Percentiles rank a stretch among this genome's conserved stretches.
Evolutionary conservation across 2,113 vertebrate species (phyloP).

Genomic region (Onychostoma macrolepis): DNA sequence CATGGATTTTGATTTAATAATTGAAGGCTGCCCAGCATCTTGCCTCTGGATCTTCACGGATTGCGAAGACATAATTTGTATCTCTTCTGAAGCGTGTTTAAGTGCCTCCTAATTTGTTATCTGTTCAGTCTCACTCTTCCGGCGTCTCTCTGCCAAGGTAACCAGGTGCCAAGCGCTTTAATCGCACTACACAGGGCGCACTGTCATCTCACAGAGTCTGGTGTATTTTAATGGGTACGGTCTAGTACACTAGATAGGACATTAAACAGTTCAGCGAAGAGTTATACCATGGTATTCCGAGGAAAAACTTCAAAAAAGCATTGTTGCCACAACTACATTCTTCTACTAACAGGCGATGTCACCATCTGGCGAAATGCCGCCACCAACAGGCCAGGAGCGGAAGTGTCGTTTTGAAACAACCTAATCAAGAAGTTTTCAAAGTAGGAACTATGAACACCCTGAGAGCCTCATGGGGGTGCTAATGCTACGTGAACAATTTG

Average conservation of each 20-base stretch:
- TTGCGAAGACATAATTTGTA: neutral
- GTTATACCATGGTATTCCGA: neutral
- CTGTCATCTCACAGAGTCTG: neutral
- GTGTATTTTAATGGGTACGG: neutral
- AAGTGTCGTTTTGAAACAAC: neutral
- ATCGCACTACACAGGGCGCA: neutral
- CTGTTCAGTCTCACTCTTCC: neutral
- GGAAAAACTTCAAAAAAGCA: neutral
- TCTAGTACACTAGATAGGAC: neutral
- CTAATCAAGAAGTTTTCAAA: neutral
- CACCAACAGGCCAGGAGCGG: neutral
- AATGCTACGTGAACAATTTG: neutral
- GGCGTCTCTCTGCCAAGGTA: constrained; percentile 17
- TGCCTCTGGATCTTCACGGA: neutral
- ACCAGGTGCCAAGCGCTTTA: neutral
- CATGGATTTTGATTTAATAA: constrained; percentile 3
- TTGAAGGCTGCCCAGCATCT: neutral
- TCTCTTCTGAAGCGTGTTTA: neutral
- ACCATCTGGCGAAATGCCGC: neutral
- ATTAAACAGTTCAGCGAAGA: neutral
- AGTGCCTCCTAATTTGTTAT: neutral
- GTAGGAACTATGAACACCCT: neutral
- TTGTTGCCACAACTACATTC: neutral
- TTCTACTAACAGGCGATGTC: neutral
- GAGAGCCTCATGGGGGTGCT: neutral